Conservation (phyloP, 1,140 invertebrate species). For the Rhyacophila brunnea region DNA sequence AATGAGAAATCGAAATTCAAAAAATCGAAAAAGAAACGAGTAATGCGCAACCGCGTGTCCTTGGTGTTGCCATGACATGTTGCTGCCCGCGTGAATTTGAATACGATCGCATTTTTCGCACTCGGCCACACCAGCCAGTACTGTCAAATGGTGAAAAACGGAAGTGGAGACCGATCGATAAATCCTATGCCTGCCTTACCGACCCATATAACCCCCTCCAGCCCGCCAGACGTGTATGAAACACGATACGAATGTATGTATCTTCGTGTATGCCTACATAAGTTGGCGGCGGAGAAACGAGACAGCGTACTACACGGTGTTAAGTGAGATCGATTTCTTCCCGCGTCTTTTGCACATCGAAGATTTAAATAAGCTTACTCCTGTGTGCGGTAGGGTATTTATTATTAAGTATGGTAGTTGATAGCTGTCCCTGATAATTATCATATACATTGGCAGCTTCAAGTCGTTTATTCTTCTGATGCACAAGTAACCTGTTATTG, state of each 20-base stretch:
- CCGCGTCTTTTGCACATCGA: background rate
- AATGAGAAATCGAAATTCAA: no score
- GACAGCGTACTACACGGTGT: background rate
- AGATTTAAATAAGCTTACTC: no score
- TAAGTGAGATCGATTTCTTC: background rate
- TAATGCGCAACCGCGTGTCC: background rate
- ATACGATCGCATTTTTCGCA: constrained; percentile 12
- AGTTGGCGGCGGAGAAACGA: background rate
- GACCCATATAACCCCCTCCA: constrained; percentile 2
- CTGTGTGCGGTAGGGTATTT: no score
- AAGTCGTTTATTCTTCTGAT: no score
- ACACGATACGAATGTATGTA: background rate
- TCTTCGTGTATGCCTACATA: no score
- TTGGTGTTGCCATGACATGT: constrained; percentile 5
- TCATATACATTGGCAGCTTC: no score
- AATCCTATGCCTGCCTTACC: constrained; percentile 12
- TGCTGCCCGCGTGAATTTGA: background rate
- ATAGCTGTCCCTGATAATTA: no score
- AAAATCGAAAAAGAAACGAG: no score
- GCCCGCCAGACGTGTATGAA: background rate
- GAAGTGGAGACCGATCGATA: constrained; percentile 30
- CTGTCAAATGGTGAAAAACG: constrained; percentile 30
- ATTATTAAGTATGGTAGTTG: no score
- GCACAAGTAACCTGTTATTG: no score
- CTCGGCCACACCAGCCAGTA: background rate